Evolutionary conservation across 2,888 invertebrate species (phyloP).

Genomic region (Drosophila phalerata): DNA sequence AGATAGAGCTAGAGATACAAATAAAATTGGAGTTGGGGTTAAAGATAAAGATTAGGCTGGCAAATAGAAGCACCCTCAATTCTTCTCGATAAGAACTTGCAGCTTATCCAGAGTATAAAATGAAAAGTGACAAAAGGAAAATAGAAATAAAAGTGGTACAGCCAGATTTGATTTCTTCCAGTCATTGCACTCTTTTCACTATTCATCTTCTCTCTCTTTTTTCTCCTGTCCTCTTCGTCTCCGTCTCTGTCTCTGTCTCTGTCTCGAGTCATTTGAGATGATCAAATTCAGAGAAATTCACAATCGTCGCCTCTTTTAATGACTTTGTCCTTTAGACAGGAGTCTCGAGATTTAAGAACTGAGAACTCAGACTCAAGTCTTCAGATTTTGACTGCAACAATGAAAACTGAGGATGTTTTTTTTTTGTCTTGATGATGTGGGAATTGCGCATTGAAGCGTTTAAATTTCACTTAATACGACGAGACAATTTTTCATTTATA

Average conservation of each 20-base stretch:
- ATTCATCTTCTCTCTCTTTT: neutral
- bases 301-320: conserved; percentile 43
- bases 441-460: conserved; percentile 70
- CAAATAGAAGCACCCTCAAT: conserved; percentile 6
- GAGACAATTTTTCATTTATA: conserved; percentile 51
- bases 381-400: neutral
- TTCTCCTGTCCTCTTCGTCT: neutral
- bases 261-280: conserved; percentile 5
- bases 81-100: conserved; percentile 10
- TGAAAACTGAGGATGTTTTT: conserved; percentile 17
- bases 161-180: conserved; percentile 7
- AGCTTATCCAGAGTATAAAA: conserved; percentile 4
- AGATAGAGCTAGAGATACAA: neutral
- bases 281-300: conserved; percentile 27
- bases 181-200: conserved; percentile 23
- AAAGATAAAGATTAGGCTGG: conserved; percentile 2
- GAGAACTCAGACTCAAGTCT: neutral
- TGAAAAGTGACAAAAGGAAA: neutral
- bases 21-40: neutral
- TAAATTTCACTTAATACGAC: conserved; percentile 40
- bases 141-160: conserved; percentile 13
- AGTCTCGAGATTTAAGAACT: neutral
- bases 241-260: neutral
- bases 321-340: conserved; percentile 55
- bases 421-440: conserved; percentile 35